Base-by-base conservation (phyloP, 2,113 vertebrate species). In the Dissostichus mawsoni region DNA sequence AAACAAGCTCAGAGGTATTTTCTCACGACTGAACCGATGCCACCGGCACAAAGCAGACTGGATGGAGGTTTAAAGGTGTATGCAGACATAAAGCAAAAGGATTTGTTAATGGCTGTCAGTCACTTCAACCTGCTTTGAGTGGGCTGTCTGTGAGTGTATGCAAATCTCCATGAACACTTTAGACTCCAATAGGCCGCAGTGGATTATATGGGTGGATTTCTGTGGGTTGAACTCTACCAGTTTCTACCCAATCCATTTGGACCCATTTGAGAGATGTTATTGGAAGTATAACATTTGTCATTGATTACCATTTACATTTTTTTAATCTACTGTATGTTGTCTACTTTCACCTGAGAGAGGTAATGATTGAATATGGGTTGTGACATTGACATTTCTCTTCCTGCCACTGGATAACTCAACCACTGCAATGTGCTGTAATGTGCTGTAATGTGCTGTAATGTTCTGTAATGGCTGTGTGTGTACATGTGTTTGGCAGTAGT, bases 1-100 rank as follows among this genome's bases (percentile, higher is more conserved):
- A 76, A 84, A 66, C 83, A 76, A 78, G 76, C 87, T 83, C 84
- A 36, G 81, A 86, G 90, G 88, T 87, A 63, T 89, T 90, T 90
- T 87, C 83, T 88, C 81, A 84, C 29, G 73, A 76, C 57, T 80
- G 71, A 84, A n/a, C 69, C 55, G 8, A 51, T 48, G 78, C 73
- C 75, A 79, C 75, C 52, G 51, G 69, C 82, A 78, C 68, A 65
- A 45, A 76, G 44, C 41, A 61, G 11, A 47, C 44, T 59, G 74
- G 16, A 29, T 56, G 67, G 65, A 75, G 41, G 51, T 80, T 66
- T 72, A 69, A 74, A 74, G 69, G 77, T 82, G 75, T 10, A 4
- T n/a, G 14, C 47, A 76, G 64, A 70, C 59, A 78, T 61, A 65
- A 78, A 76, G 67, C 72, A 41, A 8, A 29, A 41, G 69, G 55